Conservation (phyloP, 2,797 vertebrate species). For the Melopsittacus undulatus region DNA sequence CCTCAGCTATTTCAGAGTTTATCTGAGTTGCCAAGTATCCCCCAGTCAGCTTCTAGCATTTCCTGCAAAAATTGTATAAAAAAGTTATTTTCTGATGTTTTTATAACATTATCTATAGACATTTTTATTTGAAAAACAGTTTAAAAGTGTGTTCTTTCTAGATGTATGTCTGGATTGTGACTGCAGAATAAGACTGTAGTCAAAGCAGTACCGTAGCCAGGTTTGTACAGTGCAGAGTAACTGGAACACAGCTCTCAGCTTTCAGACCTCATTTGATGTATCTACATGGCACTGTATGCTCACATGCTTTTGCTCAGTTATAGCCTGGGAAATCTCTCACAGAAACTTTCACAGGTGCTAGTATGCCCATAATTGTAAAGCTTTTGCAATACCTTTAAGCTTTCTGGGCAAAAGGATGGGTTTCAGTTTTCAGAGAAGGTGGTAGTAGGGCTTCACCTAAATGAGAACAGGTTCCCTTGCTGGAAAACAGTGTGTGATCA, state of each 20-base stretch:
- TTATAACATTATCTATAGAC: not conserved
- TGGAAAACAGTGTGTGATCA: not conserved
- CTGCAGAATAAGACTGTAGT: not conserved
- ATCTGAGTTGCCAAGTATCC: not conserved
- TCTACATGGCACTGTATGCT: not conserved
- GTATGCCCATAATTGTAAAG: not conserved
- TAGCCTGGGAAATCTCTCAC: not conserved
- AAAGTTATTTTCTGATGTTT: not conserved
- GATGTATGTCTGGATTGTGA: not conserved
- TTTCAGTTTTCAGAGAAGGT: not conserved
- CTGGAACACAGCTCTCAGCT: not conserved
- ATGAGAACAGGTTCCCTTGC: not conserved
- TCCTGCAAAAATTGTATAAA: not conserved
- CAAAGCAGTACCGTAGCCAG: not conserved
- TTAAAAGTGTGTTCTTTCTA: not conserved
- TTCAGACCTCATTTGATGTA: not conserved
- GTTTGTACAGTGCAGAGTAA: not conserved
- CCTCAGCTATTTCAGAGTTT: not conserved
- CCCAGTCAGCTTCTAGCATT: not conserved
- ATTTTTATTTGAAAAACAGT: not conserved
- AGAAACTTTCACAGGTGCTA: not conserved
- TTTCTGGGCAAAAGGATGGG: not conserved
- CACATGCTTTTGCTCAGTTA: not conserved
- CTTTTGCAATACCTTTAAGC: not conserved
- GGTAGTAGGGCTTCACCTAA: not conserved